phyloP scores from a whole-genome alignment of 2,888 invertebrate genomes.

The Trichogramma dendrolimi region DNA sequence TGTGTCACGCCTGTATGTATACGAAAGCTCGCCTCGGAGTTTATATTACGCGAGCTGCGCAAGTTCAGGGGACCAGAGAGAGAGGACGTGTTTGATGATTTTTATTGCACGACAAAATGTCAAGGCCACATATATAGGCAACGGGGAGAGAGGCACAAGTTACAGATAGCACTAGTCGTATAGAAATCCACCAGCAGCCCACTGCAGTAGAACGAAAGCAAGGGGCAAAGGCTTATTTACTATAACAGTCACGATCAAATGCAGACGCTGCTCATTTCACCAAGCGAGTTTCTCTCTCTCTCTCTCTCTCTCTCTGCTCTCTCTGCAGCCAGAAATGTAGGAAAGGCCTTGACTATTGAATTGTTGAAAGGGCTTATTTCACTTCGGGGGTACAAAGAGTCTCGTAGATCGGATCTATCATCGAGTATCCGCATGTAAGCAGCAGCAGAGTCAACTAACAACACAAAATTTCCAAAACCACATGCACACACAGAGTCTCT shows the following conservation, averaged over 20 bases:
- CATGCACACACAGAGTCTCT: no score
- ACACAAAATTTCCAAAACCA: no score
- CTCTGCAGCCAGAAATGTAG: background rate
- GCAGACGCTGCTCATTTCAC: background rate
- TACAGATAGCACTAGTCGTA: background rate
- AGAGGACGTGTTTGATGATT: background rate
- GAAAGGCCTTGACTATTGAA: background rate
- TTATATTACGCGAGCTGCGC: no score
- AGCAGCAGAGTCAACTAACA: no score
- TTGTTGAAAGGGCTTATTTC: background rate
- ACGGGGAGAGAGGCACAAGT: background rate
- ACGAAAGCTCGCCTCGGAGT: no score
- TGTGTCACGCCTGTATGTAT: no score
- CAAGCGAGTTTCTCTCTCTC: background rate
- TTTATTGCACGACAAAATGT: background rate
- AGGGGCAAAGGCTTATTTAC: background rate
- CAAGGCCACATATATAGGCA: background rate
- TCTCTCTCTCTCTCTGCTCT: background rate
- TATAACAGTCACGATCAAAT: conserved; percentile 2
- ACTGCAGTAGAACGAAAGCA: background rate
- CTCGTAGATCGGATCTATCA: background rate
- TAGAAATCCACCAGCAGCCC: background rate
- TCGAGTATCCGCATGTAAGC: no score
- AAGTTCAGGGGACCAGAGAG: background rate
- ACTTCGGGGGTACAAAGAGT: background rate